These are phyloP conservation scores for Hirundo rustica DNA, from an alignment of 2,797 vertebrate species.

Conservation along the genomic window DNA sequence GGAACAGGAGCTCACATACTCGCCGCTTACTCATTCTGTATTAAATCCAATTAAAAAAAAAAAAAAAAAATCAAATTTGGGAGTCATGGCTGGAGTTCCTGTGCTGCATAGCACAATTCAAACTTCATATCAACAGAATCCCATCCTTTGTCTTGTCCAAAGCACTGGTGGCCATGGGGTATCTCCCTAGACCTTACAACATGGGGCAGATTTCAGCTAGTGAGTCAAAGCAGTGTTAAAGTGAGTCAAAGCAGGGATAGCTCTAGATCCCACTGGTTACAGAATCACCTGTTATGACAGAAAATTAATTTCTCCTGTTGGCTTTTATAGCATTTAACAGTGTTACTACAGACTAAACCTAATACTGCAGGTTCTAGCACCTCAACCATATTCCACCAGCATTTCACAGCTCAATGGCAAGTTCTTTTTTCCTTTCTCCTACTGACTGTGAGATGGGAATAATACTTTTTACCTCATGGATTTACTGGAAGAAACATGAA, in stretches of 20 bases:
- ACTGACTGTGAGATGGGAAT: not conserved
- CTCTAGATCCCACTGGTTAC: not conserved
- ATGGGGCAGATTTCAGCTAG: not conserved
- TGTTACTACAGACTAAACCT: not conserved
- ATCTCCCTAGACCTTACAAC: not conserved
- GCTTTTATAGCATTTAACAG: not conserved
- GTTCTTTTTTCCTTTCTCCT: not conserved
- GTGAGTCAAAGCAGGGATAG: fast-evolving
- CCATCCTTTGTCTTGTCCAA: not conserved
- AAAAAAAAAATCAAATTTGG: not conserved
- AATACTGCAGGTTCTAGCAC: not conserved
- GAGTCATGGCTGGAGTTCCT: not conserved
- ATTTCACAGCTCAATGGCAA: not conserved
- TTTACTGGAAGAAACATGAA: not conserved
- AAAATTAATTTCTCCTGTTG: not conserved
- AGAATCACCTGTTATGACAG: not conserved
- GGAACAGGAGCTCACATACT: not conserved
- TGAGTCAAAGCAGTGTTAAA: not conserved
- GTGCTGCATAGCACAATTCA: not conserved
- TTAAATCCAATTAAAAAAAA: not conserved
- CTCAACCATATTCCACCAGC: not conserved
- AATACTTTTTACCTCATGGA: not conserved
- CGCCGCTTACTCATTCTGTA: not conserved
- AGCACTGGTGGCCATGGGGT: not conserved
- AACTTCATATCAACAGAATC: not conserved